phyloP scores from a whole-genome alignment of 2,888 invertebrate genomes.

The Parnassius glacialis region DNA sequence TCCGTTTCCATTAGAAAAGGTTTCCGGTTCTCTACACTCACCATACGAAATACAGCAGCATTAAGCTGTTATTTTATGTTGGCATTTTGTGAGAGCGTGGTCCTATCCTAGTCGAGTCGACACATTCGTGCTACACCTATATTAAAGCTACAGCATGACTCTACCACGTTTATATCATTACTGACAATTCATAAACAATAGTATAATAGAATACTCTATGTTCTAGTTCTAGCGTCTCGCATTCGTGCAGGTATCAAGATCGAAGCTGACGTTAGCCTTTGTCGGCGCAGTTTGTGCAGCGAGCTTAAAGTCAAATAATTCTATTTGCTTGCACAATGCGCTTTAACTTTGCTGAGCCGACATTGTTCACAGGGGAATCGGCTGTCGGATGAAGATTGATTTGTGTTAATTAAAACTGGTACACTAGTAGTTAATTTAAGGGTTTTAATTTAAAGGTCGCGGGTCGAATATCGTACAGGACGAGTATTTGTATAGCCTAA shows the following conservation, averaged over 20 bases:
- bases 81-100: too few species aligned
- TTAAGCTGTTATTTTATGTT: too few species aligned
- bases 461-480: too few species aligned
- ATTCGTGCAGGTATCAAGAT: neutral
- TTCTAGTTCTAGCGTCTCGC: neutral
- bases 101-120: too few species aligned
- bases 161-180: neutral
- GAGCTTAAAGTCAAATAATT: neutral
- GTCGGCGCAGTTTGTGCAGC: neutral
- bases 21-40: too few species aligned
- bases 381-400: constrained; percentile 10
- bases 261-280: neutral
- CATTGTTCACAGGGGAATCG: constrained; percentile 1
- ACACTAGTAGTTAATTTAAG: too few species aligned
- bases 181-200: neutral
- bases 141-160: too few species aligned
- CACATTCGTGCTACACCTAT: too few species aligned
- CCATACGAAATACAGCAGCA: too few species aligned
- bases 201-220: neutral
- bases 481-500: too few species aligned
- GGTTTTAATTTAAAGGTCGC: too few species aligned
- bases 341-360: neutral
- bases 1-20: too few species aligned
- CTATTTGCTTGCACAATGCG: neutral
- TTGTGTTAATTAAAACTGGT: constrained; percentile 14